Conservation (phyloP, 2,888 invertebrate genomes). For the Drosophila dives region DNA sequence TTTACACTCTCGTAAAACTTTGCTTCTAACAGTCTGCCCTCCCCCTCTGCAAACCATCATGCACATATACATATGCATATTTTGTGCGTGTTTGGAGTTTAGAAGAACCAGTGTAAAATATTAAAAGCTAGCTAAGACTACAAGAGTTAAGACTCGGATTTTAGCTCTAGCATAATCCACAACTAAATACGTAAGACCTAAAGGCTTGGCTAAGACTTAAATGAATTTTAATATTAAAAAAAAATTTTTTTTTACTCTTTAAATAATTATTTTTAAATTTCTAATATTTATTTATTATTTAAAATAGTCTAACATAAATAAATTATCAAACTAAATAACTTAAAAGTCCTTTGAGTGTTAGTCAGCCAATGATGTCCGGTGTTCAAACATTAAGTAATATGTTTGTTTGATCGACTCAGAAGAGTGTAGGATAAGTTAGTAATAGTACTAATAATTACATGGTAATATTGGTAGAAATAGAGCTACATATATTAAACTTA, state of each 20-base stretch:
- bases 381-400: not conserved
- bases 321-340: not conserved
- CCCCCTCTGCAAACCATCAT: not conserved
- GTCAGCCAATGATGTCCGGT: too few relatives aligned
- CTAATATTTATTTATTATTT: not conserved
- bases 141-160: not conserved
- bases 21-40: conserved; percentile 31
- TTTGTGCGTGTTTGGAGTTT: conserved; percentile 14
- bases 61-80: not conserved
- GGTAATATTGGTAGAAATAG: not conserved
- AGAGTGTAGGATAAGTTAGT: not conserved
- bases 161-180: not conserved
- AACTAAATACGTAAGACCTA: conserved; percentile 1
- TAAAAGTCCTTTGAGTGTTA: not conserved
- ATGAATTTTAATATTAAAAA: not conserved
- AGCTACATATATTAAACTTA: not conserved
- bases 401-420: not conserved
- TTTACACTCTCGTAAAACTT: conserved; percentile 47
- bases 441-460: not conserved
- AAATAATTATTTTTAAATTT: not conserved
- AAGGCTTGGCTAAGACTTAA: not conserved
- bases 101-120: conserved; percentile 10
- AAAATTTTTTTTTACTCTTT: too few relatives aligned
- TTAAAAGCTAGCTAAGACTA: conserved; percentile 3
- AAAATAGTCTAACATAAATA: not conserved